Evolutionary conservation across 2,797 vertebrate genomes (phyloP).

Genomic region (Tokudaia muenninki): DNA sequence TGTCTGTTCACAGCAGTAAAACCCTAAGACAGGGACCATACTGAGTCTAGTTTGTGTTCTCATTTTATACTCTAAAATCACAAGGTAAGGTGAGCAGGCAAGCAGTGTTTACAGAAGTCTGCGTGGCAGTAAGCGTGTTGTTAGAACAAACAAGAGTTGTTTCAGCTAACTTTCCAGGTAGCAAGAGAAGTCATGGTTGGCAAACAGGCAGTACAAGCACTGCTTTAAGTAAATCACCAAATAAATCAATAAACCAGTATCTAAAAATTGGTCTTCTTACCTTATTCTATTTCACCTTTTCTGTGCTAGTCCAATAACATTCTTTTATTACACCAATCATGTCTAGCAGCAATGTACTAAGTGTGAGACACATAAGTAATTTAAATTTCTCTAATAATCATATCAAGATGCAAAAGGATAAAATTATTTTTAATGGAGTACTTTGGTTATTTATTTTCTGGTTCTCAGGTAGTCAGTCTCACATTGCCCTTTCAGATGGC

Average conservation of each 20-base stretch:
- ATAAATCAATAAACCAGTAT: not conserved
- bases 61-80: not conserved
- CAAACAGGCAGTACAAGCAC: not conserved
- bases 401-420: not conserved
- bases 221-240: not conserved
- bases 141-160: not conserved
- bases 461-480: not conserved
- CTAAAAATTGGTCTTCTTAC: not conserved
- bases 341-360: not conserved
- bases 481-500: not conserved
- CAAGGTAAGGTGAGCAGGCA: not conserved
- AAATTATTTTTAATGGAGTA: slow-evolving; percentile 28
- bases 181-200: not conserved
- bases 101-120: not conserved
- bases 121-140: not conserved
- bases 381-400: slow-evolving; percentile 25
- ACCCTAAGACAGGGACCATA: no score
- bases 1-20: no score
- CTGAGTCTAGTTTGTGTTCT: not conserved
- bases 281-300: not conserved
- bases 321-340: not conserved
- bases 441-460: not conserved
- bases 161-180: not conserved
- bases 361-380: not conserved
- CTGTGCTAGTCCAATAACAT: not conserved